phyloP scores from a whole-genome alignment of 2,113 vertebrate genomes.

The Saccopteryx leptura region DNA sequence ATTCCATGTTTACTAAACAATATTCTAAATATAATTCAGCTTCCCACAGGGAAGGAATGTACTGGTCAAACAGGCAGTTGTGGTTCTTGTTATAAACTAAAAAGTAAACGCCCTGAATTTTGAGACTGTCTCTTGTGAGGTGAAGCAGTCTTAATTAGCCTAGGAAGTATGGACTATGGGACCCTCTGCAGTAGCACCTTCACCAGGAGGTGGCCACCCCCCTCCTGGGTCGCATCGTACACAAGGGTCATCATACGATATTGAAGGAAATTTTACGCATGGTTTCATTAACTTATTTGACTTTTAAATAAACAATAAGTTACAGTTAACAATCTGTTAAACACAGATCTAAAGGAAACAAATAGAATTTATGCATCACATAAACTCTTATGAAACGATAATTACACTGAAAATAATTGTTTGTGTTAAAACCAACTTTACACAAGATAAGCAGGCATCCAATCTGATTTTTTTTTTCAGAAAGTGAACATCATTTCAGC shows the following conservation, averaged over 20 bases:
- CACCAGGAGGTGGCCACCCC: no score
- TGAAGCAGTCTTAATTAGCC: not conserved
- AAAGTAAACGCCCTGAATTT: conserved; percentile 56
- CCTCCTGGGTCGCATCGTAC: not conserved
- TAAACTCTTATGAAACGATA: conserved; percentile 12
- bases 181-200: not conserved
- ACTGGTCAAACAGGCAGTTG: conserved; percentile 42
- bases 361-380: conserved; percentile 1
- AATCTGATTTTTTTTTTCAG: conserved; percentile 19
- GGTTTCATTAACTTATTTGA: conserved; percentile 2
- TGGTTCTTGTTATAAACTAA: conserved; percentile 42
- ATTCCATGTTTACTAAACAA: conserved; percentile 69
- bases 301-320: conserved; percentile 37
- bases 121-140: not conserved
- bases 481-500: conserved; percentile 2
- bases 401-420: conserved; percentile 20
- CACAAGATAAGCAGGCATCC: not conserved
- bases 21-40: conserved; percentile 81
- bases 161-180: fast-evolving
- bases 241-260: not conserved
- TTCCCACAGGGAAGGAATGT: conserved; percentile 76
- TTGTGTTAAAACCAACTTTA: conserved; percentile 43
- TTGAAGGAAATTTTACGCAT: not conserved
- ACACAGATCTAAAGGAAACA: not conserved
- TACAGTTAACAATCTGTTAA: not conserved